Percentiles rank a stretch among this genome's conserved stretches.
phyloP scores from a whole-genome alignment of 2,113 vertebrate genomes.

The Aptenodytes forsteri region DNA sequence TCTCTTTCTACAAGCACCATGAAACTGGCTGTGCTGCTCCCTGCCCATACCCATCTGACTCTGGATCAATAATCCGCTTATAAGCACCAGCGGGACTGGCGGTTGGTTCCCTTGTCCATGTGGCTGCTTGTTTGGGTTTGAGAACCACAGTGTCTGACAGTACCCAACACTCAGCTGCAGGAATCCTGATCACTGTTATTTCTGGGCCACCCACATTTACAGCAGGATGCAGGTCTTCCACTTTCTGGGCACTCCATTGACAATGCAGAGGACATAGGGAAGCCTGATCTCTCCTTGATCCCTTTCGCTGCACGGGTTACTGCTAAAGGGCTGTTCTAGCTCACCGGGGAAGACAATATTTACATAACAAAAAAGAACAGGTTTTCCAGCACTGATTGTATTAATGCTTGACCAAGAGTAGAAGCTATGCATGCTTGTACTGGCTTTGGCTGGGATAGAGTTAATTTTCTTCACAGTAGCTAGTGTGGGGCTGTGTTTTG shows the following conservation, averaged over 20 bases:
- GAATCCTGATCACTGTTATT: background rate
- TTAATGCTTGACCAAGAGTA: background rate
- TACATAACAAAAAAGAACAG: background rate
- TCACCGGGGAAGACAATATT: background rate
- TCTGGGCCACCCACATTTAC: background rate
- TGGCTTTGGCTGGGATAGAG: background rate
- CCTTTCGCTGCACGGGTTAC: background rate
- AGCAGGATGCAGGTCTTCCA: background rate
- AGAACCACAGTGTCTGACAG: background rate
- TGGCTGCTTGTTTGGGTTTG: background rate
- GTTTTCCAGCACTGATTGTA: background rate
- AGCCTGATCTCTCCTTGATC: background rate
- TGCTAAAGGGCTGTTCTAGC: background rate
- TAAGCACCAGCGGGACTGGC: background rate
- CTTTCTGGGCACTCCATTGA: background rate
- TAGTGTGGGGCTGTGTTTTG: background rate
- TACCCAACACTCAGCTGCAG: background rate
- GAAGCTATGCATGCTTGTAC: accelerated
- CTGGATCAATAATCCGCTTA: background rate
- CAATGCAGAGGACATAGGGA: background rate
- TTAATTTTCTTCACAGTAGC: background rate
- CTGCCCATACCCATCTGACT: background rate
- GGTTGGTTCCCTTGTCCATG: background rate
- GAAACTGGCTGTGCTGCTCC: background rate
- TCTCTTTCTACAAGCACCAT: background rate